phyloP scores from a whole-genome alignment of 2,113 vertebrate species.

The Cololabis saira region DNA sequence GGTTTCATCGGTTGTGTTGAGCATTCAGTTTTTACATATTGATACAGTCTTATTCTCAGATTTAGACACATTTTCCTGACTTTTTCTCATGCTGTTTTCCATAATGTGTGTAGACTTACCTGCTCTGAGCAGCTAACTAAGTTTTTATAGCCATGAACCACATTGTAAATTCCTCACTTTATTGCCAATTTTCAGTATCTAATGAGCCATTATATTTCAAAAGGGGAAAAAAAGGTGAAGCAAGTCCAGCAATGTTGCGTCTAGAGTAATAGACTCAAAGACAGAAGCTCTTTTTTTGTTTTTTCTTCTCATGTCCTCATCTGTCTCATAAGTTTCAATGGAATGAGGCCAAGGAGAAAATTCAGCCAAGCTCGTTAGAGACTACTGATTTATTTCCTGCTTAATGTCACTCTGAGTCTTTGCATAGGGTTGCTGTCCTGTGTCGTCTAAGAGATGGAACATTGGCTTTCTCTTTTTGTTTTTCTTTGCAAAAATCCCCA shows the following conservation, averaged over 20 bases:
- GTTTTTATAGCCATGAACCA: conserved; percentile 11
- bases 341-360: conserved; percentile 64
- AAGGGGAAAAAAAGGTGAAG: too few species aligned
- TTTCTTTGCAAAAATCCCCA: conserved; percentile 8
- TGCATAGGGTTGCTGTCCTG: conserved; percentile 22
- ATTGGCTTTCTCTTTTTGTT: conserved; percentile 3
- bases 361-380: conserved; percentile 52
- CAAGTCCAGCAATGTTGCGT: too few species aligned
- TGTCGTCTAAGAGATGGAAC: conserved; percentile 11
- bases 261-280: too few species aligned
- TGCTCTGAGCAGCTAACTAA: not conserved
- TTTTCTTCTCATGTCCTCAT: not conserved
- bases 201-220: too few species aligned
- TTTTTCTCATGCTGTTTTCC: not conserved
- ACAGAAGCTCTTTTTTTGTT: not conserved
- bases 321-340: conserved; percentile 38
- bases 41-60: too few species aligned
- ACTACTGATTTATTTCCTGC: conserved; percentile 52
- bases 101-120: not conserved
- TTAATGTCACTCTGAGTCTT: conserved; percentile 21
- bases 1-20: too few species aligned
- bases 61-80: too few species aligned
- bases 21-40: too few species aligned
- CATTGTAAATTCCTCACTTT: conserved; percentile 29
- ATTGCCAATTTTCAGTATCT: conserved; percentile 9